Evolutionary conservation across 2,888 invertebrate species (phyloP).

Genomic region (Catocala nupta): DNA sequence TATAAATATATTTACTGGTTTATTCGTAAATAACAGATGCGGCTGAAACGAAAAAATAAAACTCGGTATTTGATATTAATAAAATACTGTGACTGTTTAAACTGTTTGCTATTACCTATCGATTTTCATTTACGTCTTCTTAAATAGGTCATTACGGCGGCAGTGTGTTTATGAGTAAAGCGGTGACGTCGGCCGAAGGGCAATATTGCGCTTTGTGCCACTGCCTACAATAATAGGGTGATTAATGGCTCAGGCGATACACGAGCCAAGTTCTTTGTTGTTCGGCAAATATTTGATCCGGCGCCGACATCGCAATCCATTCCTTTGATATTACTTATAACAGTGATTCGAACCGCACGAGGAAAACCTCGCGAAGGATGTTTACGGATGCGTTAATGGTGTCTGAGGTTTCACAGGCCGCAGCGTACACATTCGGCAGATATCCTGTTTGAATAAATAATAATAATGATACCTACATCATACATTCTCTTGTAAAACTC

Average conservation of each 20-base stretch:
- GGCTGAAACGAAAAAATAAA: constrained; percentile 19
- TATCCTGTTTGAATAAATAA: too few species aligned
- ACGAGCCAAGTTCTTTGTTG: constrained; percentile 81
- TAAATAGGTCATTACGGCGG: constrained; percentile 80
- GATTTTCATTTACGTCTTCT: constrained; percentile 83
- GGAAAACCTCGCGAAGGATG: constrained; percentile 53
- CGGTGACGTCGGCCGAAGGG: constrained; percentile 71
- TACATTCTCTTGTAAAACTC: too few species aligned
- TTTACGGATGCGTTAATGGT: constrained; percentile 57
- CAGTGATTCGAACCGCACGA: constrained; percentile 56
- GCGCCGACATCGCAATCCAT: constrained; percentile 72
- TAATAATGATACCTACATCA: too few species aligned
- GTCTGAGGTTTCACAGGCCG: constrained; percentile 47
- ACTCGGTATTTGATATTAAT: constrained; percentile 36
- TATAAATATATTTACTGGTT: neutral
- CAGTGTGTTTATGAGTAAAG: constrained; percentile 78
- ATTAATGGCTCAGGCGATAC: constrained; percentile 83
- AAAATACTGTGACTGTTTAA: constrained; percentile 51
- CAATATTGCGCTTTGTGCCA: constrained; percentile 82
- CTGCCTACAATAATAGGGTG: constrained; percentile 80
- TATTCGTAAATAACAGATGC: constrained; percentile 15
- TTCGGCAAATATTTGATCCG: constrained; percentile 82
- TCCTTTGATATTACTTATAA: constrained; percentile 72
- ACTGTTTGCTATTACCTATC: constrained; percentile 67
- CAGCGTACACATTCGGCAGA: constrained; percentile 9